Evolutionary conservation across 1,140 invertebrate species (phyloP).

Genomic region (Pseudomyrmex cubaensis): DNA sequence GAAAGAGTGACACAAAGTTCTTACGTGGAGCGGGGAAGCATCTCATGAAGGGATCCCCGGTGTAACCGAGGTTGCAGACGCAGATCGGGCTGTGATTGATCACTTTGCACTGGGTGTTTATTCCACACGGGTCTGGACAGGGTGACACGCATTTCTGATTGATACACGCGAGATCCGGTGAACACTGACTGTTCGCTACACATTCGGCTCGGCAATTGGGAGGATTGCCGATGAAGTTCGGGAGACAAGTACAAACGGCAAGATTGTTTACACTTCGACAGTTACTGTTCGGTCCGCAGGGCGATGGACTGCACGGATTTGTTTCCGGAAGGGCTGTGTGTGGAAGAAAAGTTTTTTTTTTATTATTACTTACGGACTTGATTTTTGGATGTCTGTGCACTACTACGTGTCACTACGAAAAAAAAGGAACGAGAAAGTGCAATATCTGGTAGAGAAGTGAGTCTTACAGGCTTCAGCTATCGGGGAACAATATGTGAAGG

Average conservation of each 20-base stretch:
- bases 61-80: constrained; percentile 84
- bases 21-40: constrained; percentile 86
- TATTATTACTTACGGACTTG: neutral
- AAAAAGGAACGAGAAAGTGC: no score
- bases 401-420: no score
- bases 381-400: neutral
- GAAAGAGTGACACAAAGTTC: constrained; percentile 69
- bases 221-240: constrained; percentile 85
- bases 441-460: constrained; percentile 69
- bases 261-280: constrained; percentile 88
- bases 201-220: constrained; percentile 84
- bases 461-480: constrained; percentile 76
- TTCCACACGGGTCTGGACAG: constrained; percentile 85
- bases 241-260: constrained; percentile 88
- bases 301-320: constrained; percentile 88
- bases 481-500: constrained; percentile 82
- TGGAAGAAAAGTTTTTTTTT: constrained; percentile 36
- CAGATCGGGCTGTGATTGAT: constrained; percentile 84
- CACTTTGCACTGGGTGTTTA: constrained; percentile 82
- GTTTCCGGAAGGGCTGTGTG: constrained; percentile 43
- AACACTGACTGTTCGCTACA: constrained; percentile 84
- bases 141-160: constrained; percentile 85
- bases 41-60: constrained; percentile 85
- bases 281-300: constrained; percentile 89
- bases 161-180: constrained; percentile 82